Evolutionary conservation across 2,113 vertebrate genomes (phyloP).

Genomic region (Epinephelus moara): DNA sequence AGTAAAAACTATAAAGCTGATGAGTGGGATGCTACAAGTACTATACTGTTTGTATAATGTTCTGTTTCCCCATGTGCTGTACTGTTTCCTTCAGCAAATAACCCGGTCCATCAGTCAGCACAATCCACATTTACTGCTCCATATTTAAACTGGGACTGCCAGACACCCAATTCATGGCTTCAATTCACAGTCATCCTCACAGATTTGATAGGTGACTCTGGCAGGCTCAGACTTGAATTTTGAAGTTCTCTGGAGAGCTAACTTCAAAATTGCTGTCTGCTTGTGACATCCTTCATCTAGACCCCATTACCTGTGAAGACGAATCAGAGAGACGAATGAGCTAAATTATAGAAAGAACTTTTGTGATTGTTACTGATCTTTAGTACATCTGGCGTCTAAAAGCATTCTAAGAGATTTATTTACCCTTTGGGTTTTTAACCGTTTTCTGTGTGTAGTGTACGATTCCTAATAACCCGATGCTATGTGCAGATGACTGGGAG

Average conservation of each 20-base stretch:
- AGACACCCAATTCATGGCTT: slow-evolving; percentile 11
- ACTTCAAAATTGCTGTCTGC: slow-evolving; percentile 54
- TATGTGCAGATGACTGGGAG: slow-evolving; percentile 30
- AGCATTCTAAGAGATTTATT: slow-evolving; percentile 20
- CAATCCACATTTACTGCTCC: slow-evolving; percentile 30
- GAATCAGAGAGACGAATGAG: slow-evolving; percentile 19
- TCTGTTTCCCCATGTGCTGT: slow-evolving; percentile 6
- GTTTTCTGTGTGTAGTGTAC: not conserved
- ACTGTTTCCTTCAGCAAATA: slow-evolving; percentile 25
- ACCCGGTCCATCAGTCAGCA: slow-evolving; percentile 15
- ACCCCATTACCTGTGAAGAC: slow-evolving; percentile 40
- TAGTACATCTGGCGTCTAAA: not conserved
- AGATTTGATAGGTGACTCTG: slow-evolving; percentile 42
- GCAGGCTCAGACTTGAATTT: slow-evolving; percentile 33
- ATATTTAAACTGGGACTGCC: slow-evolving; percentile 19
- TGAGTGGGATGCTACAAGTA: not conserved
- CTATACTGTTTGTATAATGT: not conserved
- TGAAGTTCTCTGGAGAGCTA: slow-evolving; percentile 21
- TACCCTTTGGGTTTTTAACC: slow-evolving; percentile 4
- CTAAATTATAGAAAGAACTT: slow-evolving; percentile 12
- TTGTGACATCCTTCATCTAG: slow-evolving; percentile 28
- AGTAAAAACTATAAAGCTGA: not conserved
- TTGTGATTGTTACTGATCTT: slow-evolving; percentile 38
- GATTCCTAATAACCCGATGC: slow-evolving; percentile 11
- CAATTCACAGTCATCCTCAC: slow-evolving; percentile 35